Evolutionary conservation across 2,888 invertebrate species (phyloP).

Genomic region (Entomobrya multifasciata): DNA sequence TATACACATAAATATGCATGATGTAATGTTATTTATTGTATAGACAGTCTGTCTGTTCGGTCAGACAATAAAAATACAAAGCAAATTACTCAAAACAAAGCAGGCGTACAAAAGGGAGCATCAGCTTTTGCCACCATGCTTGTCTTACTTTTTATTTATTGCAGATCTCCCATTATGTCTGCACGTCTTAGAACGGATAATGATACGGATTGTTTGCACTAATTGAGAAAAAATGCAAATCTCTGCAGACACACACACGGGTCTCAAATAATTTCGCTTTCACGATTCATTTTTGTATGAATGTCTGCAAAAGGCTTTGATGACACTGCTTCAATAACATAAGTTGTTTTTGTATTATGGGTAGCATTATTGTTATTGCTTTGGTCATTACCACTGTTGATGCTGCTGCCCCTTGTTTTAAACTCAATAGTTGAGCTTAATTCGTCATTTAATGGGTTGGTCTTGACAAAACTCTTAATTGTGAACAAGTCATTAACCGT

Average conservation of each 20-base stretch:
- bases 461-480: slow-evolving; percentile 72
- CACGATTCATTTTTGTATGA: slow-evolving; percentile 66
- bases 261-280: slow-evolving; percentile 66
- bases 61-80: background rate
- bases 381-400: background rate
- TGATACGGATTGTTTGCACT: slow-evolving; percentile 27
- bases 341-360: slow-evolving; percentile 32
- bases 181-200: background rate
- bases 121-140: background rate
- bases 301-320: slow-evolving; percentile 63
- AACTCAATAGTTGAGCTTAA: slow-evolving; percentile 71
- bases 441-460: slow-evolving; percentile 68
- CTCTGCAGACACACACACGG: background rate
- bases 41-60: background rate
- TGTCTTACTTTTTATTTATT: slow-evolving; percentile 20
- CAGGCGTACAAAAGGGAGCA: background rate
- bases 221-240: slow-evolving; percentile 39
- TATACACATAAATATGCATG: no score
- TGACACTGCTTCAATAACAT: slow-evolving; percentile 65
- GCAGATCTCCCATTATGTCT: no score
- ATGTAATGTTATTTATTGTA: no score
- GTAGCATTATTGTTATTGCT: background rate
- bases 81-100: background rate
- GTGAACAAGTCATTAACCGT: slow-evolving; percentile 74
- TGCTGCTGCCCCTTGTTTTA: slow-evolving; percentile 42